These are phyloP conservation scores for Haliclystus octoradiatus DNA, from an alignment of 30 jellyfish, hydroid and myxozoan genomes.

Conservation along the genomic window DNA sequence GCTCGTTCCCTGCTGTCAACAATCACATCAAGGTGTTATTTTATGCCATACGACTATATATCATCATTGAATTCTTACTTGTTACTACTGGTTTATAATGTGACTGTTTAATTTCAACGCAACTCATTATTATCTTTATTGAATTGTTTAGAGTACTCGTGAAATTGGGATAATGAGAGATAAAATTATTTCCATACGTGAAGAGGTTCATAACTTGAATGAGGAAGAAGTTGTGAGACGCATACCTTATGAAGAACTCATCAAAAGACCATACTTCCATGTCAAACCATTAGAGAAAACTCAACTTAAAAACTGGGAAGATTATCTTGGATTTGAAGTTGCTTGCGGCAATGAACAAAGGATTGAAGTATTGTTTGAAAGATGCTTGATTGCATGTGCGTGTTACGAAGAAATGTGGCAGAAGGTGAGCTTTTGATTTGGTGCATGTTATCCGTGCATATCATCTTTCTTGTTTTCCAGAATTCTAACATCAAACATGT, in stretches of 20 bases:
- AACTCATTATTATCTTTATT: too few relatives aligned
- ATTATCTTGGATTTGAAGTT: conserved; percentile 68
- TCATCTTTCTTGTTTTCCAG: too few relatives aligned
- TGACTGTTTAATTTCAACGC: too few relatives aligned
- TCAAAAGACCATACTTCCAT: conserved; percentile 90
- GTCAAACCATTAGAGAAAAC: conserved; percentile 87
- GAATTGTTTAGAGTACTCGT: neutral
- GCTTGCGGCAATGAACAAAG: conserved; percentile 40
- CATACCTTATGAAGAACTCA: conserved; percentile 77
- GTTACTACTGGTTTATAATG: too few relatives aligned
- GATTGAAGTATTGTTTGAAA: conserved; percentile 63
- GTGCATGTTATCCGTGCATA: too few relatives aligned
- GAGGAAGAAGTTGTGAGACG: conserved; percentile 78
- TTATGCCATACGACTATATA: too few relatives aligned
- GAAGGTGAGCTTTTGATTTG: conserved; percentile 43
- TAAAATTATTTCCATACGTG: conserved; percentile 55
- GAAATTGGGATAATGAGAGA: conserved; percentile 34
- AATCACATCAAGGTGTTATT: too few relatives aligned
- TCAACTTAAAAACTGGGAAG: conserved; percentile 84
- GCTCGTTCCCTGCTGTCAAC: too few relatives aligned
- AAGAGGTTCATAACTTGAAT: conserved; percentile 23
- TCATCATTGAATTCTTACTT: too few relatives aligned
- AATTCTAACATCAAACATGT: too few relatives aligned
- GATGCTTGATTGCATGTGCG: conserved; percentile 96
- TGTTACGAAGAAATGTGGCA: conserved; percentile 91